Percentiles rank a stretch among this genome's conserved stretches.
Conservation (phyloP, 2,888 invertebrate species). For the Kryphioiulus occultus region DNA sequence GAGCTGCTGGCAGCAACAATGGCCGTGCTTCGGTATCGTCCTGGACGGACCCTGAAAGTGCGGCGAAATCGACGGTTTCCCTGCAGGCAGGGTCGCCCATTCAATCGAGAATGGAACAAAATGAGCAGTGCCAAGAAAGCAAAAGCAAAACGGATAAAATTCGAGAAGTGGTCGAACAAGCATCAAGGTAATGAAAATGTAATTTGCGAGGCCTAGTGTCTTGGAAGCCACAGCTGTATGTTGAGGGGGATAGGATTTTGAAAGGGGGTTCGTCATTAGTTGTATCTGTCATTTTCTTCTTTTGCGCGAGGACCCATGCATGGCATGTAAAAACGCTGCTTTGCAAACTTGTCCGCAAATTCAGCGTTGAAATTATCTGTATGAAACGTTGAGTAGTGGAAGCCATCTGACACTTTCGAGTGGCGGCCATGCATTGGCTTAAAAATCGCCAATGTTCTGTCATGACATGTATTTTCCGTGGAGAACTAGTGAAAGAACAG, state of each 20-base stretch:
- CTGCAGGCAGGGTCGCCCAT: conserved; percentile 19
- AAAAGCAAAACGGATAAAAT: conserved; percentile 60
- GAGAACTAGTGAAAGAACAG: not conserved
- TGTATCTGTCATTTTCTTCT: not conserved
- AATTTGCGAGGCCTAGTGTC: not conserved
- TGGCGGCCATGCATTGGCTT: not conserved
- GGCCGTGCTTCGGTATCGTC: conserved; percentile 37
- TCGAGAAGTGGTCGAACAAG: conserved; percentile 72
- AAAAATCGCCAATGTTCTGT: not conserved
- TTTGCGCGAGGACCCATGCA: not conserved
- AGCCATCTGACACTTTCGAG: not conserved
- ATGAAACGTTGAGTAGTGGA: not conserved
- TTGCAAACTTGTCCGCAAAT: not conserved
- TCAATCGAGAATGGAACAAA: conserved; percentile 31
- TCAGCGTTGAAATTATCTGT: not conserved
- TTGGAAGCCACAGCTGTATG: not conserved
- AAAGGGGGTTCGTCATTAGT: not conserved
- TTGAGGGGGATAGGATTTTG: not conserved
- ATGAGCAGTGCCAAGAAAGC: conserved; percentile 40
- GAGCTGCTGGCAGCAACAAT: conserved; percentile 46
- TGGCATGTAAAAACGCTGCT: not conserved
- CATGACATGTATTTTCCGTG: not conserved
- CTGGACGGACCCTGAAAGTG: not conserved
- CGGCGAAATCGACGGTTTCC: not conserved
- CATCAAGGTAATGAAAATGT: conserved; percentile 67